Evolutionary conservation across 2,113 vertebrate species (phyloP), one percentile per base, ranked within the genome.

Genomic region (Bettongia penicillata): DNA sequence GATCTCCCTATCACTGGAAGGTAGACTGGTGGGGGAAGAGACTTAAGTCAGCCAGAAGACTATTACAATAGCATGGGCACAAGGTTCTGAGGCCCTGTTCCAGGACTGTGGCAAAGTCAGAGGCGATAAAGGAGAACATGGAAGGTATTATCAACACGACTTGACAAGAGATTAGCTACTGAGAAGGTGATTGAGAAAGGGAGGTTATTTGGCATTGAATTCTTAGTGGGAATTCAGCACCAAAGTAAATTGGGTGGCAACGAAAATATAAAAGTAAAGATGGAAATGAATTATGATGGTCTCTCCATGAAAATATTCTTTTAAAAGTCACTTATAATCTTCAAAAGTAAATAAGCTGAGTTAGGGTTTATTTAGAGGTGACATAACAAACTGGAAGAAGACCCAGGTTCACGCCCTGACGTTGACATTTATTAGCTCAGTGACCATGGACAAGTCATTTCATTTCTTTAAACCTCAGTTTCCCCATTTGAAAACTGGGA

Each of bases 281-380:
- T 61, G 31, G 0, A 16, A 77, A 68, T 37, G 12, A 68, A 77
- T 51, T 77, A 48, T 48, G 48, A 48, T 48, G 48, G 57, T 77
- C 26, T 43, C 37, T 84, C 19, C 37, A 22, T n/a, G n/a, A 84
- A 43, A 43, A 84, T 84, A 84, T 84, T 22, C 61, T 84, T 43
- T 84, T 22, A 43, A 84, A 8, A 37, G 31, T 84, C 68, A 84
- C n/a, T 84, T 84, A 43, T 84, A 84, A 84, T n/a, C 68, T 84
- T 84, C 37, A 84, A 84, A 84, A 84, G 37, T 84, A 84, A n/a
- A 84, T 84, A 43, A 43, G n/a, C 16, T 84, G 16, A 84, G 22
- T 91, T 22, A n/a, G 91, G 52, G n/a, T 91, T 95, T n/a, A 95
- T 19, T 93, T 93, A 51, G 31, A 77, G 49, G 8, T n/a, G 57